Evolutionary conservation across 2,888 invertebrate species (phyloP).

Genomic region (Caenorhabditis panamensis): DNA sequence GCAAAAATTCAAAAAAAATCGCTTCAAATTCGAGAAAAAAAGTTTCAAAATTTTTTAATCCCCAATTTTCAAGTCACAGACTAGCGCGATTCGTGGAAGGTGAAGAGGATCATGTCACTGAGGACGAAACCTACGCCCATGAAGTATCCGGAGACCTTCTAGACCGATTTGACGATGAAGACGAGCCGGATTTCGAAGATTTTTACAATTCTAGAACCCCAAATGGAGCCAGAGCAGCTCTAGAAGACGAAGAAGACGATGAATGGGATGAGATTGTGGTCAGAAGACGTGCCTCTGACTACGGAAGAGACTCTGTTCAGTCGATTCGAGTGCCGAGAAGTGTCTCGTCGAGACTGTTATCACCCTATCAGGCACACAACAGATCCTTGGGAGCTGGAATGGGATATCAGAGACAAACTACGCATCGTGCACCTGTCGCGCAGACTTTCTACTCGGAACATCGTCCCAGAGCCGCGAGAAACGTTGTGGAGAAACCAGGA

Average conservation of each 20-base stretch:
- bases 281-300: conserved; percentile 17
- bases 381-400: conserved; percentile 5
- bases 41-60: too few species aligned
- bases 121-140: conserved; percentile 61
- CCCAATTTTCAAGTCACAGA: conserved; percentile 61
- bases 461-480: conserved; percentile 22
- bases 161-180: conserved; percentile 33
- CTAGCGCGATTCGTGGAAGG: conserved; percentile 70
- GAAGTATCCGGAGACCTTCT: conserved; percentile 51
- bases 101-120: conserved; percentile 65
- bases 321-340: conserved; percentile 54
- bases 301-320: conserved; percentile 30
- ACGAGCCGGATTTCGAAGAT: conserved; percentile 4
- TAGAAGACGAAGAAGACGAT: conserved; percentile 16
- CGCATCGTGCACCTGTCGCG: not conserved
- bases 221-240: not conserved
- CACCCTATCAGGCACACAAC: conserved; percentile 39
- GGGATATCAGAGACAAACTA: not conserved
- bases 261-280: conserved; percentile 59
- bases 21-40: too few species aligned
- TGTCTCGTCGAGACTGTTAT: conserved; percentile 33
- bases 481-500: not conserved
- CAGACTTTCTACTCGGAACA: conserved; percentile 29
- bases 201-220: conserved; percentile 10
- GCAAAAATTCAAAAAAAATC: too few species aligned